Evolutionary conservation across 2,888 invertebrate species (phyloP).

Genomic region (Gerris lacustris): DNA sequence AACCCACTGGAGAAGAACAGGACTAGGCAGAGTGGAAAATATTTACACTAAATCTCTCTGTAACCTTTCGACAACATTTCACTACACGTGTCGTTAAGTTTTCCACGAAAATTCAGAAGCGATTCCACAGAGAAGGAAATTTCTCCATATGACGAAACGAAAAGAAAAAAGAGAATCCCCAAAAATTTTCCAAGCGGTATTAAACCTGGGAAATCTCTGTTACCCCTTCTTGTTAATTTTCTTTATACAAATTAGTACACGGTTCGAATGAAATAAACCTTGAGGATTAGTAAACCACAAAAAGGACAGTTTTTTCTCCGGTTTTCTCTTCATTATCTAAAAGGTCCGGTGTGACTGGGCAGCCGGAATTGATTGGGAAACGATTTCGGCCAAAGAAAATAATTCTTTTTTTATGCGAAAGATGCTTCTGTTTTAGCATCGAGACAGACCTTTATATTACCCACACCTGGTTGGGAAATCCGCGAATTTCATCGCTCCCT

Average conservation of each 20-base stretch:
- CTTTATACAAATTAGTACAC: not conserved
- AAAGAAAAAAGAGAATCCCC: too few species aligned
- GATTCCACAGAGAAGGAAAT: too few species aligned
- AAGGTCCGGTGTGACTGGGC: not conserved
- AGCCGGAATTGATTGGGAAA: not conserved
- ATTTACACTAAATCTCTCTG: not conserved
- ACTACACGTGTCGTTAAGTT: not conserved
- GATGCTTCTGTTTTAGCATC: not conserved
- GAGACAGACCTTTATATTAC: not conserved
- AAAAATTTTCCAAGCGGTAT: too few species aligned
- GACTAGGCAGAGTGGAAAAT: constrained; percentile 2
- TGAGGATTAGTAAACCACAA: not conserved
- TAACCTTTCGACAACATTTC: not conserved
- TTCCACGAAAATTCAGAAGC: not conserved
- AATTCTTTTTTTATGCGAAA: not conserved
- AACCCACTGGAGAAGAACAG: not conserved
- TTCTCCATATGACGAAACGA: too few species aligned
- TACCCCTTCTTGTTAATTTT: not conserved
- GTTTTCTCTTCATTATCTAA: not conserved
- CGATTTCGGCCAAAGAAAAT: not conserved
- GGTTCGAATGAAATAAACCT: not conserved
- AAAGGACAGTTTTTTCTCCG: not conserved
- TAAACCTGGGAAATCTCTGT: too few species aligned
- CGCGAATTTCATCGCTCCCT: not conserved
- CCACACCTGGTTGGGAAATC: not conserved